Conservation (phyloP, 2,113 vertebrate genomes). For the Hyperopisus bebe region DNA sequence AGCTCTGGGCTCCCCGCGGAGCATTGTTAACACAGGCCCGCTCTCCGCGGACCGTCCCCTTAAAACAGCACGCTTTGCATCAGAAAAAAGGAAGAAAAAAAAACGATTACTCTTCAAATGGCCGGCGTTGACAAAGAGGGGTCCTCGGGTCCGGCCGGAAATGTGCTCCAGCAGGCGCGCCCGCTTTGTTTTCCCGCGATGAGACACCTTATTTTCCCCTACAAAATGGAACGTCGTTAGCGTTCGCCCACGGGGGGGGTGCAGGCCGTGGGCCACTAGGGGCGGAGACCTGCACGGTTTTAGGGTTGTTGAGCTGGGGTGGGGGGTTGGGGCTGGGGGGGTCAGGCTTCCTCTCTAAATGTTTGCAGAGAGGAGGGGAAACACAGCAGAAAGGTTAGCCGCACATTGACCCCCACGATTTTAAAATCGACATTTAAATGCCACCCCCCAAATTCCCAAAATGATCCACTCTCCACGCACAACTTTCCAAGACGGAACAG, state of each 20-base stretch:
- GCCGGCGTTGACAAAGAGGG: conserved; percentile 55
- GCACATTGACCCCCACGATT: conserved; percentile 54
- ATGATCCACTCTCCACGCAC: conserved; percentile 25
- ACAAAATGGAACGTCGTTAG: conserved; percentile 46
- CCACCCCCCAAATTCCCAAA: conserved; percentile 32
- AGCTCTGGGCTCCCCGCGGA: conserved; percentile 62
- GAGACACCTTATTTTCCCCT: conserved; percentile 52
- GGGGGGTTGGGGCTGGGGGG: conserved; percentile 27
- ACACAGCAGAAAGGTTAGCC: conserved; percentile 41
- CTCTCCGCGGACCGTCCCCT: conserved; percentile 44
- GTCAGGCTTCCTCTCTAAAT: conserved; percentile 46
- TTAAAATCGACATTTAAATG: conserved; percentile 48
- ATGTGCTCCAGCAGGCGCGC: conserved; percentile 56
- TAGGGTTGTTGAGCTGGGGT: conserved; percentile 33
- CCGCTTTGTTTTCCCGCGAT: conserved; percentile 55
- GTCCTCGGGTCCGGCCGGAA: conserved; percentile 50
- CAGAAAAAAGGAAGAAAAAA: conserved; percentile 63
- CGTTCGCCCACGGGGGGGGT: conserved; percentile 46
- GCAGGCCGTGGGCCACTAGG: conserved; percentile 13
- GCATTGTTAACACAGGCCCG: conserved; percentile 69
- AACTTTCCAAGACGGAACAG: conserved; percentile 34
- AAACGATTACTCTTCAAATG: conserved; percentile 67
- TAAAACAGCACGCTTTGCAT: conserved; percentile 69
- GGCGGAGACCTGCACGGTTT: conserved; percentile 25
- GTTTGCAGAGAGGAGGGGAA: conserved; percentile 45